phyloP scores from a whole-genome alignment of 2,113 vertebrate genomes.

The Haemorhous mexicanus region DNA sequence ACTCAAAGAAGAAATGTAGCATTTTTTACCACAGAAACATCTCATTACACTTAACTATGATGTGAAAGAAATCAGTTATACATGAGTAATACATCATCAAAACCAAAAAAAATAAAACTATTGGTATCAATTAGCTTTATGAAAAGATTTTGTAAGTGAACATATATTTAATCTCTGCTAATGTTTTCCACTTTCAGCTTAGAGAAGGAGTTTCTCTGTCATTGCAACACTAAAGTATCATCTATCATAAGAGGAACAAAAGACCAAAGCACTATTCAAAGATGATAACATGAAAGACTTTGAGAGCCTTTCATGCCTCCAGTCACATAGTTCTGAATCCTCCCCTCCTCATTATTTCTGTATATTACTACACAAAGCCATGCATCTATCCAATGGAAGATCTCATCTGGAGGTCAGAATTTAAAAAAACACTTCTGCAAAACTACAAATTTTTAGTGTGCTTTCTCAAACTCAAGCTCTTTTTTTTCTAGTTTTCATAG shows the following conservation, averaged over 20 bases:
- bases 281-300: slow-evolving; percentile 44
- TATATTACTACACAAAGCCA: background rate
- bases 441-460: background rate
- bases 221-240: background rate
- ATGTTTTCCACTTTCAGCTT: background rate
- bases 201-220: background rate
- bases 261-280: slow-evolving; percentile 33
- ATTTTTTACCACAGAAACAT: background rate
- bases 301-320: slow-evolving; percentile 11
- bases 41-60: background rate
- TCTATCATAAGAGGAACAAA: slow-evolving; percentile 43
- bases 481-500: background rate
- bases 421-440: background rate
- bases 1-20: background rate
- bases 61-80: background rate
- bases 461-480: background rate
- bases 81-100: background rate
- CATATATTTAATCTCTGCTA: background rate
- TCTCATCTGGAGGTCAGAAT: background rate
- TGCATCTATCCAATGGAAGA: background rate
- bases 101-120: background rate
- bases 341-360: slow-evolving; percentile 14
- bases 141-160: background rate
- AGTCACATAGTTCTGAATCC: background rate
- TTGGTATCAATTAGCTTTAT: background rate